Evolutionary conservation across 2,888 invertebrate genomes (phyloP), one percentile per base, ranked within the genome.

Genomic region (Cataglyphis cursor): DNA sequence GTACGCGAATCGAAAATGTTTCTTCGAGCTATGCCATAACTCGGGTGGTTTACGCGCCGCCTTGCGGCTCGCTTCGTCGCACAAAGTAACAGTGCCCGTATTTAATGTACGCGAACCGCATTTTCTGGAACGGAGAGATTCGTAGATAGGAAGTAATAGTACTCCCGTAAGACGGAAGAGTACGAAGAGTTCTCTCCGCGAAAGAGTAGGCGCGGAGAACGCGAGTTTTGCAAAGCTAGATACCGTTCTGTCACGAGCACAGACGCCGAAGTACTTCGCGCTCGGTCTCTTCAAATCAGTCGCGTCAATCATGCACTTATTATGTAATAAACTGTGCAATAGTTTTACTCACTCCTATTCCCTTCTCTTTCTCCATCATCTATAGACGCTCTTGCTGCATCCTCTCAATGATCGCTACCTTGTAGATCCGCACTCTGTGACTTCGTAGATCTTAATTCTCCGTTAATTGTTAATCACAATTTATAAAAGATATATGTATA

Each of bases 231-330:
- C 86, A 88, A 88, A 80, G 62, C 48, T 18, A 68, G 80, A 62
- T 54, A 81, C 65, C 15, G 6, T 44, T 64, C 75, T 12, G 8
- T 24, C 38, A 18, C 54, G 54, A 54, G 8, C 31, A 24, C 35
- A 51, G 65, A 65, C 51, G 18, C 51, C 75, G n/a, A 62, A 62
- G 48, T 68, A 35, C 70, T 75, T 75, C 65, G 70, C 72, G 81
- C 81, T 70, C 59, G 44, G 10, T n/a, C 70, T 76, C 83, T 75
- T 62, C 82, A 24, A 41, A 78, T 24, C 78, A 76, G 74, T 85
- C 76, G 85, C 88, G 89, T 90, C 88, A 88, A 88, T 91, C 91
- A 87, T 85, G 84, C 84, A 85, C 65, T 89, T 89, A 88, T 91
- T 91, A 85, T 84, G 90, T 89, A 92, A 91, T 87, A 85, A 88